Conservation (phyloP, 2,888 invertebrate species). For the Cancer borealis region DNA sequence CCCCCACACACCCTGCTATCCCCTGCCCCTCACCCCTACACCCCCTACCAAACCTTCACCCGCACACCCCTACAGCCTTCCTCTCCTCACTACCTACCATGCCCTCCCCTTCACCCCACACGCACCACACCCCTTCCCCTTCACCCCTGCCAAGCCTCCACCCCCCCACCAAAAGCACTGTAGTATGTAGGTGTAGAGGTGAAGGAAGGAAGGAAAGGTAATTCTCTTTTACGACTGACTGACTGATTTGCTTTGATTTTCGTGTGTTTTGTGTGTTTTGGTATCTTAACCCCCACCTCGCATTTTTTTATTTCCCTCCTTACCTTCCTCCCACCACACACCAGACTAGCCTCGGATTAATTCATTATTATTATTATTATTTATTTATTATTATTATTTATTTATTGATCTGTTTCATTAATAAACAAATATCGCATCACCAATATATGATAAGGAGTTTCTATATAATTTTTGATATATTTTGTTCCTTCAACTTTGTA, state of each 20-base stretch:
- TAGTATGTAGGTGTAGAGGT: background rate
- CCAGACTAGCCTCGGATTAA: background rate
- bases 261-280: background rate
- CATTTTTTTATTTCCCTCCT: background rate
- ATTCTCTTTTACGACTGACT: no score
- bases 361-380: no score
- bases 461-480: background rate
- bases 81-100: no score
- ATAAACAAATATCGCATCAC: background rate
- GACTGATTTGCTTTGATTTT: conserved; percentile 33
- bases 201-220: background rate
- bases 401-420: background rate
- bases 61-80: no score
- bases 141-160: no score
- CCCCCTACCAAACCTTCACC: no score
- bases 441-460: background rate
- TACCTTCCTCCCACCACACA: background rate
- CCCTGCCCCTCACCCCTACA: no score
- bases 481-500: background rate
- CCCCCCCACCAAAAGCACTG: no score
- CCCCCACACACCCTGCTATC: no score
- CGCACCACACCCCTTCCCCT: no score
- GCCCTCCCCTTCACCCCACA: no score
- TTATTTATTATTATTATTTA: no score
- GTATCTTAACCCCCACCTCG: background rate